Evolutionary conservation across 1,140 invertebrate species (phyloP).

Genomic region (Conopomorpha cramerella): DNA sequence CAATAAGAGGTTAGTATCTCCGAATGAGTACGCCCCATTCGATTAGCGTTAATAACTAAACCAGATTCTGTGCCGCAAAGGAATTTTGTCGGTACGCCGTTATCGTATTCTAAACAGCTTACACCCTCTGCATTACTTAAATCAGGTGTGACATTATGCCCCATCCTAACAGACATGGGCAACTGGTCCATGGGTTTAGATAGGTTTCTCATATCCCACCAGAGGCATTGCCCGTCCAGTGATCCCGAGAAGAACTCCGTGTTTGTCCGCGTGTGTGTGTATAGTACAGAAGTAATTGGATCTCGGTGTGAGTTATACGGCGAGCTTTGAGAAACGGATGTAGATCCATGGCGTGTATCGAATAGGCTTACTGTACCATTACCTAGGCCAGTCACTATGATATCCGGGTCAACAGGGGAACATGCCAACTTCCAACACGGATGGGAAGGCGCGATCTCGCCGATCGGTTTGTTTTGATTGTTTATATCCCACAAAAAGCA

Average conservation of each 20-base stretch:
- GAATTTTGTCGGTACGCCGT: constrained; percentile 80
- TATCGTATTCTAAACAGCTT: constrained; percentile 81
- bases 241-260: constrained; percentile 86
- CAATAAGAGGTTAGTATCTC: constrained; percentile 69
- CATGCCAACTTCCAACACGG: constrained; percentile 79
- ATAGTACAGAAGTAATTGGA: constrained; percentile 70
- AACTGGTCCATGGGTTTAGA: constrained; percentile 73
- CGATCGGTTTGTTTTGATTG: constrained; percentile 79
- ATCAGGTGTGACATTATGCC: constrained; percentile 66
- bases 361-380: constrained; percentile 82
- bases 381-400: constrained; percentile 77
- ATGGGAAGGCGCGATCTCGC: constrained; percentile 67
- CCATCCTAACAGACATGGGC: constrained; percentile 67
- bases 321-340: constrained; percentile 57
- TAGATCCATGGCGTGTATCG: constrained; percentile 69
- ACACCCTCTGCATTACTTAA: constrained; percentile 72
- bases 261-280: constrained; percentile 78
- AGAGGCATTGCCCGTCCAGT: constrained; percentile 80
- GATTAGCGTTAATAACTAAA: constrained; percentile 76
- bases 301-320: constrained; percentile 74
- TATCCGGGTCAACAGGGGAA: constrained; percentile 81
- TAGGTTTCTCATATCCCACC: constrained; percentile 85
- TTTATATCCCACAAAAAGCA: constrained; percentile 79
- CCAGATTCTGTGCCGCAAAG: constrained; percentile 73
- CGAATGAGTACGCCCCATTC: constrained; percentile 72